Percentiles rank a stretch among this genome's conserved stretches.
These are phyloP conservation scores for Cecidostiba fungosa DNA, from an alignment of 2,888 invertebrate species.

Conservation along the genomic window DNA sequence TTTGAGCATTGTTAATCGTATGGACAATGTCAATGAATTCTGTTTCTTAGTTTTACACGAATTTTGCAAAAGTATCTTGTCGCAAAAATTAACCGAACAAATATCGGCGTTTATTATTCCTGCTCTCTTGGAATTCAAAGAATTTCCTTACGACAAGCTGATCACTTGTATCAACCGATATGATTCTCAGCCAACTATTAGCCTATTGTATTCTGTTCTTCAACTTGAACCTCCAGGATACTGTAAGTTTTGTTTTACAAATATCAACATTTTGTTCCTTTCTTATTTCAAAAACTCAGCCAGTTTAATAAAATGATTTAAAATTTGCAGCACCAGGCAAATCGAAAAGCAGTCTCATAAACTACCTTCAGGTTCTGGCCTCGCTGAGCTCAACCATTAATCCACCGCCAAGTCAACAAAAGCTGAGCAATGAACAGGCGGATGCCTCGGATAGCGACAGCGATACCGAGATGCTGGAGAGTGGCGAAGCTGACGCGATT, in stretches of 20 bases:
- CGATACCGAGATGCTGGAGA: constrained; percentile 82
- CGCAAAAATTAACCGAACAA: constrained; percentile 85
- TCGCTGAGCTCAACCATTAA: constrained; percentile 79
- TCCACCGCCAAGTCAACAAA: constrained; percentile 80
- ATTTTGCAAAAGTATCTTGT: constrained; percentile 86
- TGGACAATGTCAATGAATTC: constrained; percentile 79
- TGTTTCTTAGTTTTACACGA: constrained; percentile 82
- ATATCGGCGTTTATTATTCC: constrained; percentile 88
- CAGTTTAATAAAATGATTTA: neutral
- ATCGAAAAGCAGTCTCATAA: constrained; percentile 76
- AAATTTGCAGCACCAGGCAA: constrained; percentile 68
- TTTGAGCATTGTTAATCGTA: constrained; percentile 82
- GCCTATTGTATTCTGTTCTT: constrained; percentile 87
- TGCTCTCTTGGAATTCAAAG: constrained; percentile 82
- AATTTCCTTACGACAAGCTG: constrained; percentile 81
- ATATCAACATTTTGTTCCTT: constrained; percentile 21
- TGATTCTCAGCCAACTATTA: constrained; percentile 82
- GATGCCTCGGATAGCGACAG: constrained; percentile 82
- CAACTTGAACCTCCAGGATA: constrained; percentile 85
- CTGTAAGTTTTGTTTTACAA: constrained; percentile 81
- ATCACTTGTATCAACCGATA: constrained; percentile 80
- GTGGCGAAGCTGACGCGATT: constrained; percentile 81
- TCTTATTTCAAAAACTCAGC: constrained; percentile 11
- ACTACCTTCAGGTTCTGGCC: constrained; percentile 84
- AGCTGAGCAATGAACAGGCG: constrained; percentile 79